Percentiles rank a stretch among this genome's conserved stretches.
Conservation (phyloP, 2,888 invertebrate species). For the Conistra vaccinii region DNA sequence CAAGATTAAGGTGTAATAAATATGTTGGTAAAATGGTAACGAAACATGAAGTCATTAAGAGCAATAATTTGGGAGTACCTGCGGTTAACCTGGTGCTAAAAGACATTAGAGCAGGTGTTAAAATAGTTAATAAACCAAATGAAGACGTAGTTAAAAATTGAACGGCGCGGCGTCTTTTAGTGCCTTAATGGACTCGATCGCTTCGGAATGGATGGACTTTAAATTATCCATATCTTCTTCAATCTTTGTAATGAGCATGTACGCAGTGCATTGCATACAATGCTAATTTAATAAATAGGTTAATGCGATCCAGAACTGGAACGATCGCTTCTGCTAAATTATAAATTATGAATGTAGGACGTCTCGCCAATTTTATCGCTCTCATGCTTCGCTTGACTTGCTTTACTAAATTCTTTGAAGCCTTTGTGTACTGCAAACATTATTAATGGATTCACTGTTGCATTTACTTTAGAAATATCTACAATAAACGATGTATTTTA, state of each 20-base stretch:
- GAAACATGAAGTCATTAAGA: slow-evolving; percentile 62
- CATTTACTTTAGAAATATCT: slow-evolving; percentile 6
- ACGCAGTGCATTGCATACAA: slow-evolving; percentile 24
- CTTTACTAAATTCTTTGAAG: slow-evolving; percentile 69
- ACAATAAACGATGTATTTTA: neutral
- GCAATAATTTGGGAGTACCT: slow-evolving; percentile 48
- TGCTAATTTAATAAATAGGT: slow-evolving; percentile 62
- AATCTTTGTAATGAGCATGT: slow-evolving; percentile 15
- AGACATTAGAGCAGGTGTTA: slow-evolving; percentile 47
- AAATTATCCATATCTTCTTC: slow-evolving; percentile 12
- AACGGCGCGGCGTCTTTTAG: slow-evolving; percentile 14
- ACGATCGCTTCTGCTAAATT: slow-evolving; percentile 71
- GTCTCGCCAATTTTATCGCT: slow-evolving; percentile 71
- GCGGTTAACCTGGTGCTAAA: slow-evolving; percentile 34
- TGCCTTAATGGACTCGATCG: neutral
- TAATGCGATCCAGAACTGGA: slow-evolving; percentile 63
- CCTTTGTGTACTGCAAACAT: slow-evolving; percentile 46
- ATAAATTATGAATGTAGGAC: slow-evolving; percentile 76
- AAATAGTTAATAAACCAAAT: slow-evolving; percentile 43
- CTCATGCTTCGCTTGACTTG: slow-evolving; percentile 61
- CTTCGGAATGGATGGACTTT: slow-evolving; percentile 14
- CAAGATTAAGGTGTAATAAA: slow-evolving; percentile 52
- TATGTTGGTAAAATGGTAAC: slow-evolving; percentile 51
- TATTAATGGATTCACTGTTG: slow-evolving; percentile 42
- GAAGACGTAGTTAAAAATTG: slow-evolving; percentile 24